Conservation (phyloP, 1,140 invertebrate genomes). For the Heliconius melpomene region DNA sequence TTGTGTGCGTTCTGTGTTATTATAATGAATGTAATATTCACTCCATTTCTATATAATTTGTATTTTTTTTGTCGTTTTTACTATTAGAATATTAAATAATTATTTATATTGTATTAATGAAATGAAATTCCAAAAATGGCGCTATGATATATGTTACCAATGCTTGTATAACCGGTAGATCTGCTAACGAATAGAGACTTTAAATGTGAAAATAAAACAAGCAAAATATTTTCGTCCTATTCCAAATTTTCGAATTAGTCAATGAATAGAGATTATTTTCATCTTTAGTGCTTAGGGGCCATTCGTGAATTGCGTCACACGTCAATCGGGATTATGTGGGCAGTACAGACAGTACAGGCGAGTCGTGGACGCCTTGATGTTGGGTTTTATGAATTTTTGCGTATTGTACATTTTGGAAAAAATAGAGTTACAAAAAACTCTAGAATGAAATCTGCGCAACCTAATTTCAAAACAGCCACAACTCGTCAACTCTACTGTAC, state of each 20-base stretch:
- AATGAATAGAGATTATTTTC: slow-evolving; percentile 43
- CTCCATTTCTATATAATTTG: slow-evolving; percentile 55
- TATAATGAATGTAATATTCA: slow-evolving; percentile 39
- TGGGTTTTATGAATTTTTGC: no score
- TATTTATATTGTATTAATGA: slow-evolving; percentile 32
- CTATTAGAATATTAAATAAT: slow-evolving; percentile 30
- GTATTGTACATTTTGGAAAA: no score
- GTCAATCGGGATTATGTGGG: no score
- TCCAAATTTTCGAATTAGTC: slow-evolving; percentile 33
- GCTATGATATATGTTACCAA: slow-evolving; percentile 42
- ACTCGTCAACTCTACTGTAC: no score
- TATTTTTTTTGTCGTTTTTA: slow-evolving; percentile 49
- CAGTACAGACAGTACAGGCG: no score
- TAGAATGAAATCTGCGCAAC: no score
- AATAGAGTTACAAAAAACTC: no score
- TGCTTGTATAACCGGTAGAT: slow-evolving; percentile 39
- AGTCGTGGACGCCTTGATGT: no score
- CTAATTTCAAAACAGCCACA: no score
- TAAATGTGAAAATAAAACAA: background rate
- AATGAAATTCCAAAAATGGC: slow-evolving; percentile 30
- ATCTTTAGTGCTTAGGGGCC: slow-evolving; percentile 46
- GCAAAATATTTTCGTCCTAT: slow-evolving; percentile 3
- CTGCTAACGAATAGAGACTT: slow-evolving; percentile 19
- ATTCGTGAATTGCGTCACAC: no score
- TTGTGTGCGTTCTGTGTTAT: slow-evolving; percentile 33